Evolutionary conservation across 2,797 vertebrate species (phyloP).

Genomic region (Catharus ustulatus): DNA sequence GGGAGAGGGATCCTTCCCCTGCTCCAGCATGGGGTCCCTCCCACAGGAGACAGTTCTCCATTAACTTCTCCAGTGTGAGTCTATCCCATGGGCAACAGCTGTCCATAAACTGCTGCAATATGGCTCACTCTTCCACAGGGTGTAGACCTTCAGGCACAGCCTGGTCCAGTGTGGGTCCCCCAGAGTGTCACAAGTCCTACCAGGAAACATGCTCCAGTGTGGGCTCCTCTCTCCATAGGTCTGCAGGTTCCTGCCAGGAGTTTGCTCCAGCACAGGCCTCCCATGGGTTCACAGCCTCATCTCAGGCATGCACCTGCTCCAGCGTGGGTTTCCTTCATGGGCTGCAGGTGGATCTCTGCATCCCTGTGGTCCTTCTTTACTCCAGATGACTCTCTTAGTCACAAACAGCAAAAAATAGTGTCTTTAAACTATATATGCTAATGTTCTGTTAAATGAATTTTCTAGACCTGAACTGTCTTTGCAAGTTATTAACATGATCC

Average conservation of each 20-base stretch:
- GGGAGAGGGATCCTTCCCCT: not conserved
- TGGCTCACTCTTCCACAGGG: no score
- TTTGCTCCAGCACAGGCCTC: rapidly evolving
- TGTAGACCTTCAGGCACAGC: not conserved
- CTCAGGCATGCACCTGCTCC: not conserved
- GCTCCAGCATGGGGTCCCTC: no score
- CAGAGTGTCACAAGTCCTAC: no score
- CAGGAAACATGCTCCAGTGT: not conserved
- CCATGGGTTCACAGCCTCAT: not conserved
- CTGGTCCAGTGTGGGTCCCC: rapidly evolving
- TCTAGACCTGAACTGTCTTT: not conserved
- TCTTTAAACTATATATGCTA: not conserved
- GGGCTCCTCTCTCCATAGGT: not conserved
- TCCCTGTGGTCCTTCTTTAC: not conserved
- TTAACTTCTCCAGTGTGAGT: not conserved
- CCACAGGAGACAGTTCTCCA: not conserved
- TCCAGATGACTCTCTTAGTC: not conserved
- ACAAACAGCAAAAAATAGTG: not conserved
- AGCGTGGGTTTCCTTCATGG: rapidly evolving
- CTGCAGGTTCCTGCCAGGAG: not conserved
- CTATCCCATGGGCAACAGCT: not conserved
- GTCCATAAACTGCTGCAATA: not conserved
- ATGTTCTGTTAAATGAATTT: not conserved
- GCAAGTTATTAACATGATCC: not conserved
- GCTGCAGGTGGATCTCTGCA: no score